Conservation (phyloP, 2,113 vertebrate species). For the Piprites chloris region DNA sequence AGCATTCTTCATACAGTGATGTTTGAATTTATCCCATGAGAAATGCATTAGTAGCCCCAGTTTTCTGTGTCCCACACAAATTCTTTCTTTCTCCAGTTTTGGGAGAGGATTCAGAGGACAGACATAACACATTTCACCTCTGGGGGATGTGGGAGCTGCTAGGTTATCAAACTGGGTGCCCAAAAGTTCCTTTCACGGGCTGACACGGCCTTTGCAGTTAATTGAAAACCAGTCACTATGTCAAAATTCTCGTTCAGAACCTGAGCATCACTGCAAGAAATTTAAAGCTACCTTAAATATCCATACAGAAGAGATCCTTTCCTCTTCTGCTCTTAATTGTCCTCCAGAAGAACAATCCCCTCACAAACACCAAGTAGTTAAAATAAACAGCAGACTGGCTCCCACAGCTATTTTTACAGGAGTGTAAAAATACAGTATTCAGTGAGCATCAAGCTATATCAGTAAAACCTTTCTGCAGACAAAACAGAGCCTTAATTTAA, state of each 20-base stretch:
- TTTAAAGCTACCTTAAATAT: background rate
- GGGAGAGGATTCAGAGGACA: background rate
- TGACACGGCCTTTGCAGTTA: background rate
- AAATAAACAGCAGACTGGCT: background rate
- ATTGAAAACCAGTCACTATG: background rate
- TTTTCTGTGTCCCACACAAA: accelerated
- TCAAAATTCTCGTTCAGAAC: background rate
- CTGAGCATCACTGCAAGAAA: background rate
- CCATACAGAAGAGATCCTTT: background rate
- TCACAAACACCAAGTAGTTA: background rate
- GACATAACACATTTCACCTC: background rate
- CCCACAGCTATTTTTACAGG: background rate
- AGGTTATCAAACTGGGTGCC: background rate
- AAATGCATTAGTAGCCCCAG: background rate
- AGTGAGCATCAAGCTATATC: background rate
- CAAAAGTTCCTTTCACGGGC: background rate
- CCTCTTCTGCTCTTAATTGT: background rate
- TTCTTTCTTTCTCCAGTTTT: background rate
- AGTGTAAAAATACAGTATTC: background rate
- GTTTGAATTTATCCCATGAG: background rate
- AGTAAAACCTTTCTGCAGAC: background rate
- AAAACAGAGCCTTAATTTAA: background rate
- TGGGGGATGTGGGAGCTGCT: background rate
- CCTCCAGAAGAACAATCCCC: background rate
- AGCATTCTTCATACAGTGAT: background rate